Evolutionary conservation across 2,797 vertebrate genomes (phyloP).

Genomic region (Coendou prehensilis): DNA sequence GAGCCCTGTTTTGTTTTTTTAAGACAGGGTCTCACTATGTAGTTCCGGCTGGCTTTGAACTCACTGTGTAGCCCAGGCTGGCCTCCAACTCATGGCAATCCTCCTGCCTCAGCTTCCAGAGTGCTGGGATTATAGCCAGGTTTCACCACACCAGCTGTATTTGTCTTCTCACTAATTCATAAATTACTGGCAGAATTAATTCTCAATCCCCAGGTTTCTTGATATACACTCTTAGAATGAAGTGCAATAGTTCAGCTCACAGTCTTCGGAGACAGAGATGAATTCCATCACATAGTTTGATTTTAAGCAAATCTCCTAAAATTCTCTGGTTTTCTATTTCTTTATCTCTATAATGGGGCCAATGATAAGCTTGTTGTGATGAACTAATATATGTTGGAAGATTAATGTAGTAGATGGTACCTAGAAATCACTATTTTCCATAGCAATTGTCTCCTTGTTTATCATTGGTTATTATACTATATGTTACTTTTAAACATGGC

Average conservation of each 20-base stretch:
- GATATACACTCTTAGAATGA: constrained; percentile 35
- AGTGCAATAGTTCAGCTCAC: neutral
- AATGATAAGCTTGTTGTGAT: neutral
- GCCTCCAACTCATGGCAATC: neutral
- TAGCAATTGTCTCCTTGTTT: neutral
- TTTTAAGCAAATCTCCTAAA: constrained; percentile 20
- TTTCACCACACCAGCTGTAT: neutral
- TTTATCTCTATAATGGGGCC: neutral
- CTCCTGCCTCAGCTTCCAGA: neutral
- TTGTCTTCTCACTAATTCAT: neutral
- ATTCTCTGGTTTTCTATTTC: neutral
- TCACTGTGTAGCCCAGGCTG: neutral
- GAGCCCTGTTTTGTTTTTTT: neutral
- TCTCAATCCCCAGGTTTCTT: constrained; percentile 12
- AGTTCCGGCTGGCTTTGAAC: neutral
- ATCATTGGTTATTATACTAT: neutral
- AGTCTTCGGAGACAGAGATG: neutral
- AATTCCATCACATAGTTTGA: constrained; percentile 8
- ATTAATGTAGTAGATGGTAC: neutral
- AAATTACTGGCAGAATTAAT: constrained; percentile 58
- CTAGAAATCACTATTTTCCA: neutral
- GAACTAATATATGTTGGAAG: constrained; percentile 38
- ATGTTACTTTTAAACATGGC: neutral
- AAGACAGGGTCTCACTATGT: neutral
- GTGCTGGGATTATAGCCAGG: no score